Evolutionary conservation across 2,797 vertebrate genomes (phyloP), one percentile per base, ranked within the genome.

Genomic region (Hirundo rustica): DNA sequence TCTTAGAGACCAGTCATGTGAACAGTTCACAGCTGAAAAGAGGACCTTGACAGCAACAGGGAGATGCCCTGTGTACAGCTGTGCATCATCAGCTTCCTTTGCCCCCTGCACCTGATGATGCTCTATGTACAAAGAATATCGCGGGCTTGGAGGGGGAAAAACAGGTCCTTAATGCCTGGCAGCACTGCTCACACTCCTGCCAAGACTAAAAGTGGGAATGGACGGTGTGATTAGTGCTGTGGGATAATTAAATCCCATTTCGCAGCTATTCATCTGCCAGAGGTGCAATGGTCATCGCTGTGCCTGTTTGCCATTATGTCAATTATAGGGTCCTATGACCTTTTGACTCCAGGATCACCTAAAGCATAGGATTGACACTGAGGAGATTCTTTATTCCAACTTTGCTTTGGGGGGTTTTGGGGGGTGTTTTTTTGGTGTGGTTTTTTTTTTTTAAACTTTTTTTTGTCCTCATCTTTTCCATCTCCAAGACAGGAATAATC

Each of bases 231-330:
- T 91, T 50, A 65, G 42, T 71, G 16, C 30, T 38, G 80, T 76
- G 77, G 62, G 44, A 83, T 85, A 92, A 66, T 92, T 88, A 89
- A 72, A 88, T 68, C 79, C 40, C 30, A 58, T 72, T 94, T 88
- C 34, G 53, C 64, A 91, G 73, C 60, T 67, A 70, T 60, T 95
- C 53, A 76, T 67, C 68, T 80, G 45, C 32, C 70, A 72, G 58
- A 87, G 38, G 50, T 60, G 48, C 64, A 94, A 44, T 15, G 32
- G 77, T 61, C 90, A 60, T 67, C 0, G 0, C 84, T 76, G 62
- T 26, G 64, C 11, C 62, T 78, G 58, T 81, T 88, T 47, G 40
- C 66, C 19, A 22, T 77, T 66, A 51, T 4, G 4, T 40, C 74
- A 82, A 7, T 81, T 60, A 36, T 14, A 30, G 1, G 5, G 51